Evolutionary conservation across 2,113 vertebrate species (phyloP), one percentile per base, ranked within the genome.

Genomic region (Malurus cyaneus): DNA sequence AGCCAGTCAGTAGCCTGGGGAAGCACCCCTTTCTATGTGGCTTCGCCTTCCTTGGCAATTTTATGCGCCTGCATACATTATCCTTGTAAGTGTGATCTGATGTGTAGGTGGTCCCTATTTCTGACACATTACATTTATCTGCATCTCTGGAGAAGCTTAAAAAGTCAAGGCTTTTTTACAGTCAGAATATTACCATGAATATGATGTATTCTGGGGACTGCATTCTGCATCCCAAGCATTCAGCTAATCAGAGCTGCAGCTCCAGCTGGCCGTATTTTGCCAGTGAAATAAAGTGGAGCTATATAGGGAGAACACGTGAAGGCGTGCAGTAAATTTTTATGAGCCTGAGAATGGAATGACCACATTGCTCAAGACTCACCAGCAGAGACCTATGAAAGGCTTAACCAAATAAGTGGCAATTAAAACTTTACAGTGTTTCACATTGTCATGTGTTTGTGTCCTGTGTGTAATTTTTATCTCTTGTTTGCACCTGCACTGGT

Each of bases 51-150:
- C 74, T 94, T 89, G 89, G 80, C 88, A 93, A n/a, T 93, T 96
- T 94, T 76, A 62, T 86, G 66, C 0, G 64, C 88, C 91, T 96
- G 91, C 83, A 92, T 94, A 84, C 60, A 93, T 89, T 97, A 96
- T 95, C 86, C 71, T 95, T 92, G 73, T 79, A 95, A 97, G 91
- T 93, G 93, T 93, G 91, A 96, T 92, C 83, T 94, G 82, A 79
- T 65, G 84, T 96, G 87, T 96, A 96, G 94, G 96, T 96, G 96
- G 94, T 94, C 89, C 44, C 81, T 95, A 96, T 96, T 96, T 92
- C 91, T 95, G 91, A 94, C 80, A 92, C 54, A 46, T 95, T 96
- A 85, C 93, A 94, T 95, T 91, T 96, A 95, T 96, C 90, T 93
- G 65, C 76, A 93, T 97, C 96, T 96, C 90, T 89, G 90, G 83